Evolutionary conservation across 2,888 invertebrate species (phyloP).

Genomic region (Encarsia formosa): DNA sequence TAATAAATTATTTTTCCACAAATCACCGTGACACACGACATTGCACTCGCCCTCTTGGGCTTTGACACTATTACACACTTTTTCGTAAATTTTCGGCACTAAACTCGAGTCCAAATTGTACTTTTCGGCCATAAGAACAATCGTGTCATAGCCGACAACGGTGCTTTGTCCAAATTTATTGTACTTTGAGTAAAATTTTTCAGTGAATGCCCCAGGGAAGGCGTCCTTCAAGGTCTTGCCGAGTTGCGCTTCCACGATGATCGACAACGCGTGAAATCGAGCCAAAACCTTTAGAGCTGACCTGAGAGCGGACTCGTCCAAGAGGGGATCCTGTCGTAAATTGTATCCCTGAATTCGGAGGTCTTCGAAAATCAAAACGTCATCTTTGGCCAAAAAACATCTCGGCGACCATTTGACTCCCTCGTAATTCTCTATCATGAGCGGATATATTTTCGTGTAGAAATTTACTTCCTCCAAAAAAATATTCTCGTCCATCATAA

Average conservation of each 20-base stretch:
- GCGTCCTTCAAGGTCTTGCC: conserved; percentile 1
- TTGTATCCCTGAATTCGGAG: conserved; percentile 40
- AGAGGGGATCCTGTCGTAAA: conserved; percentile 28
- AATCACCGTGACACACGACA: conserved; percentile 33
- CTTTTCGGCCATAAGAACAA: background rate
- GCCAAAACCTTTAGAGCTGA: conserved; percentile 34
- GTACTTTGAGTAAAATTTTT: background rate
- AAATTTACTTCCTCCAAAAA: conserved; percentile 2
- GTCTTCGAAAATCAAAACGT: conserved; percentile 50
- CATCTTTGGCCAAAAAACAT: conserved; percentile 41
- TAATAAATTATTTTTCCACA: conserved; percentile 13
- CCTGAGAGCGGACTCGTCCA: conserved; percentile 14
- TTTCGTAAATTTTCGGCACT: conserved; percentile 1
- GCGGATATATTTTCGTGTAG: background rate
- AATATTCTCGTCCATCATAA: background rate
- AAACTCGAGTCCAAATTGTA: conserved; percentile 7
- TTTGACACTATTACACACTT: conserved; percentile 61
- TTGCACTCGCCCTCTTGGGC: conserved; percentile 31
- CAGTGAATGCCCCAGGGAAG: conserved; percentile 2
- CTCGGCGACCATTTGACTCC: conserved; percentile 35
- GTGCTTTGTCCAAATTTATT: background rate
- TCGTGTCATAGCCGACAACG: background rate
- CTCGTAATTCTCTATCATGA: background rate
- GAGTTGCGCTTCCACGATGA: conserved; percentile 33
- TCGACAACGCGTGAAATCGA: conserved; percentile 38